Evolutionary conservation across 2,113 vertebrate genomes (phyloP).

Genomic region (Heterocephalus glaber): DNA sequence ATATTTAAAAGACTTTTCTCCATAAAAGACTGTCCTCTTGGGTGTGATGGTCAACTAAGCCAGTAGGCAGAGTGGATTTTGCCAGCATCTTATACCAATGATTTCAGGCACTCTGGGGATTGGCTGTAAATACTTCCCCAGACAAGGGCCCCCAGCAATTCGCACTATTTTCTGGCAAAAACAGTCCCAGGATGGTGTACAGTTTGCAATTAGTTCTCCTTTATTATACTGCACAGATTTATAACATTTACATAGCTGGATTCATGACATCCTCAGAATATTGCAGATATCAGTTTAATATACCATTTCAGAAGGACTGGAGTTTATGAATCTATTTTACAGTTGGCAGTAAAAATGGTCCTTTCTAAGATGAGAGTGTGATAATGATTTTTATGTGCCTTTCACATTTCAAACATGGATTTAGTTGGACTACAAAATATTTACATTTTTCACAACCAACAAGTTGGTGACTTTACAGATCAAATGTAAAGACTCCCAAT

Average conservation of each 20-base stretch:
- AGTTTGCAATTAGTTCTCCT: slow-evolving; percentile 71
- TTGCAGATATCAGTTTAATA: not conserved
- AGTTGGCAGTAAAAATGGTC: slow-evolving; percentile 51
- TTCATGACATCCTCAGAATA: slow-evolving; percentile 42
- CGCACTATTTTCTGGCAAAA: slow-evolving; percentile 72
- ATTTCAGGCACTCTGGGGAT: slow-evolving; percentile 54
- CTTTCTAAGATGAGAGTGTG: not conserved
- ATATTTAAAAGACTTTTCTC: slow-evolving; percentile 68
- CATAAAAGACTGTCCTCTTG: slow-evolving; percentile 74
- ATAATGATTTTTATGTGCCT: slow-evolving; percentile 64
- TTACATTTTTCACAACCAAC: slow-evolving; percentile 66
- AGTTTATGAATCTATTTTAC: slow-evolving; percentile 66
- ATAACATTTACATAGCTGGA: slow-evolving; percentile 47
- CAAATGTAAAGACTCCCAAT: not conserved
- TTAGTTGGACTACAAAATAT: slow-evolving; percentile 75
- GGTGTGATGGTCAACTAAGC: slow-evolving; percentile 69
- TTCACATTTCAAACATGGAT: slow-evolving; percentile 63
- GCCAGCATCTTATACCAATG: slow-evolving; percentile 51
- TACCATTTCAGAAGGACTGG: slow-evolving; percentile 41
- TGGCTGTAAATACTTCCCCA: slow-evolving; percentile 66
- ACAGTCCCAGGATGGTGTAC: slow-evolving; percentile 27
- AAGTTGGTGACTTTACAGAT: not conserved
- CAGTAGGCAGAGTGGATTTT: slow-evolving; percentile 49
- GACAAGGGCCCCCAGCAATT: slow-evolving; percentile 70
- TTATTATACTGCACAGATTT: slow-evolving; percentile 50